These are phyloP conservation scores for Papilio elwesi DNA, from an alignment of 2,888 invertebrate genomes.

Conservation along the genomic window DNA sequence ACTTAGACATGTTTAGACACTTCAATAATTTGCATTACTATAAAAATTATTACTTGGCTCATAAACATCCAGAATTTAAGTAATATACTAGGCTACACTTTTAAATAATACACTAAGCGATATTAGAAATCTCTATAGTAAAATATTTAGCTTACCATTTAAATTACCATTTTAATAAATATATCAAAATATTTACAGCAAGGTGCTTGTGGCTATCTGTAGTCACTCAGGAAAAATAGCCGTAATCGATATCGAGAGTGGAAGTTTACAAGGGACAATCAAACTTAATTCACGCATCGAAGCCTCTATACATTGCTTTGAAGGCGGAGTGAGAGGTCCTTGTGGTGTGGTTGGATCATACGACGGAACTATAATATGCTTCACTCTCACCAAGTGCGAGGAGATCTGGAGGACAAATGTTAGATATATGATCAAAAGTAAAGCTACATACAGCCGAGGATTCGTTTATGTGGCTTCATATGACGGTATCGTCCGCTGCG, in stretches of 20 bases:
- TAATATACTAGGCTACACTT: no score
- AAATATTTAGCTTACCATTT: not conserved
- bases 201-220: slow-evolving; percentile 69
- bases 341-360: slow-evolving; percentile 90
- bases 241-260: slow-evolving; percentile 83
- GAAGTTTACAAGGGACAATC: slow-evolving; percentile 75
- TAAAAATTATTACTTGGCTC: no score
- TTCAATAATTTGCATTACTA: no score
- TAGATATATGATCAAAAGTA: slow-evolving; percentile 86
- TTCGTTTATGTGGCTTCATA: slow-evolving; percentile 88
- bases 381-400: slow-evolving; percentile 80
- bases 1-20: no score
- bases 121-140: not conserved
- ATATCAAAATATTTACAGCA: slow-evolving; percentile 58
- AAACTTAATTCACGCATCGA: slow-evolving; percentile 89
- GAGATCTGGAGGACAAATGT: slow-evolving; percentile 86
- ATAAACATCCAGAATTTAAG: no score
- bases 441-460: slow-evolving; percentile 64
- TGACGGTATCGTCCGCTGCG: slow-evolving; percentile 86
- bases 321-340: slow-evolving; percentile 49
- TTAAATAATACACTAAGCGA: no score
- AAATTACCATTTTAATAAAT: not conserved
- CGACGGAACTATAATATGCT: slow-evolving; percentile 88
- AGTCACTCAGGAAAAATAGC: slow-evolving; percentile 89
- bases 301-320: slow-evolving; percentile 83